Evolutionary conservation across 2,888 invertebrate genomes (phyloP).

Genomic region (Ashinkailepas kermadecensis): DNA sequence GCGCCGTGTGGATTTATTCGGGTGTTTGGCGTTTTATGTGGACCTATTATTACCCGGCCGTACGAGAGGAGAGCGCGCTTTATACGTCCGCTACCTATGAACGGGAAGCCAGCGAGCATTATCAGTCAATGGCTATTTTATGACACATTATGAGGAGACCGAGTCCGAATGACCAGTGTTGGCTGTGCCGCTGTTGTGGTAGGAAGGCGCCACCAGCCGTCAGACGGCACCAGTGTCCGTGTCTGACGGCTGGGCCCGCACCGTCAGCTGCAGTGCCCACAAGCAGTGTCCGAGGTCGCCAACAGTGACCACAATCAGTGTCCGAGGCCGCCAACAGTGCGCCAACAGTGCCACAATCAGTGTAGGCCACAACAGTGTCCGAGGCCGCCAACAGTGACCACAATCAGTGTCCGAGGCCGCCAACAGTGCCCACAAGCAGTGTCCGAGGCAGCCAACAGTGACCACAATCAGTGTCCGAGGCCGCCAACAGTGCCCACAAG

Average conservation of each 20-base stretch:
- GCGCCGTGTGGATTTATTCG: not conserved
- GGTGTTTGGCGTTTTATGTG: constrained; percentile 21
- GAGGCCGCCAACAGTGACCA: too few relatives aligned
- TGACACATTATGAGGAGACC: constrained; percentile 19
- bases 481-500: too few relatives aligned
- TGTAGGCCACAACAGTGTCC: too few relatives aligned
- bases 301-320: too few relatives aligned
- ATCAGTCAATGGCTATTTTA: constrained; percentile 22
- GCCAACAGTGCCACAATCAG: too few relatives aligned
- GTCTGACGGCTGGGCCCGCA: not conserved
- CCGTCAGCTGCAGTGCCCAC: not conserved
- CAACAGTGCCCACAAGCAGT: too few relatives aligned
- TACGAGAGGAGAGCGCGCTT: constrained; percentile 2
- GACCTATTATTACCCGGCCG: constrained; percentile 11
- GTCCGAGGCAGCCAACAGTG: too few relatives aligned
- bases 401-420: too few relatives aligned
- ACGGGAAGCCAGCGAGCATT: constrained; percentile 5
- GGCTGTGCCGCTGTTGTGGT: constrained; percentile 2
- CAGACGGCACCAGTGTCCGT: too few relatives aligned
- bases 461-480: too few relatives aligned
- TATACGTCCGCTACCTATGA: constrained; percentile 19
- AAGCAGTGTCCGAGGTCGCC: not conserved
- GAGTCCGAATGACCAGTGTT: constrained; percentile 1
- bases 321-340: too few relatives aligned
- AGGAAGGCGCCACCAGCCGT: not conserved